Evolutionary conservation across 2,888 invertebrate genomes (phyloP), one percentile per base, ranked within the genome.

Genomic region (Gisinianus flammeolus): DNA sequence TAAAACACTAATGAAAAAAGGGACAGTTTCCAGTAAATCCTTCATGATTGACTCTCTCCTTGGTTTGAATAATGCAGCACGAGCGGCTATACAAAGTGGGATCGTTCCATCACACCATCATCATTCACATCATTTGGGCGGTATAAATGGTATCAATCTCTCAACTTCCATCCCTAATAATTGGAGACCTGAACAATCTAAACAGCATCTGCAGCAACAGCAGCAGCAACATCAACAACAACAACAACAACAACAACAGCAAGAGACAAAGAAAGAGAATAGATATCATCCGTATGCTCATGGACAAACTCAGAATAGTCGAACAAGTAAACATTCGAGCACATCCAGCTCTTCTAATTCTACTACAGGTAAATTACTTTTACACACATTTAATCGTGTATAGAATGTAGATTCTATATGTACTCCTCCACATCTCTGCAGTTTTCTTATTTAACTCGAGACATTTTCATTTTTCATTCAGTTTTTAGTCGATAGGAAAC

Each of bases 1-100:
- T 16, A 74, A 77, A 28, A 26, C 67, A 10, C 64, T 75, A 26
- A n/a, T 19, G 26, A 76, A 75, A 64, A 73, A 77, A 64, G 75
- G 78, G 77, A 72, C 68, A 68, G 74, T 76, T 44, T 54, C 67
- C 72, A 91, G 91, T 62, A 93, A 93, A 85, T 93, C 94, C 6
- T 95, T 95, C 85, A 95, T 95, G 30, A 95, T 95, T 84, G 95
- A 94, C 81, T 94, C 94, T 81, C 94, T 95, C 85, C 90, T 95
- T 85, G 95, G 94, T 0, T 87, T 94, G 35, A 56, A 81, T 35
- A 64, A 67, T 68, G 79, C 76, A n/a, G 70, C 75, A 10, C 19
- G 74, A 22, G 73, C 78, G 10, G 78, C 72, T 22, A 71, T 77
- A 28, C 52, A 69, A 69, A 52, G 52, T 74, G 70, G 72, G 44